Evolutionary conservation across 2,113 vertebrate species (phyloP).

Genomic region (Dinomys branickii): DNA sequence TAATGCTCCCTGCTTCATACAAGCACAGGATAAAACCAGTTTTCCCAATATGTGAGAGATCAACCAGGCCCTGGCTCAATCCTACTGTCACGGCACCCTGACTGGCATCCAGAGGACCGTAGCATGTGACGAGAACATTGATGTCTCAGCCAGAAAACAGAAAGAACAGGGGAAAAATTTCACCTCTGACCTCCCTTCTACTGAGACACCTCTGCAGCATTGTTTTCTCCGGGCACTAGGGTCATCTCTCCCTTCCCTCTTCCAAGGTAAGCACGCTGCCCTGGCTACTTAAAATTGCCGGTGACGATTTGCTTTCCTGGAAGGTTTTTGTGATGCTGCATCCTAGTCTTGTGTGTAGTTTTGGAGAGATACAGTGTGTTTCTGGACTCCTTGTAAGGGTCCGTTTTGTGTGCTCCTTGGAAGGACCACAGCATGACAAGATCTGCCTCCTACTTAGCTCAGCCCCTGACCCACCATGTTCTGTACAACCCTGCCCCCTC

Average conservation of each 20-base stretch:
- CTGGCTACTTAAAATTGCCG: not conserved
- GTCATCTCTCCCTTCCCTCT: not conserved
- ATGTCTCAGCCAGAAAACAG: not conserved
- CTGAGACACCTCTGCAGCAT: no score
- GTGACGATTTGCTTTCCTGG: not conserved
- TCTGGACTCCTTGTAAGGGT: not conserved
- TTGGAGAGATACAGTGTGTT: not conserved
- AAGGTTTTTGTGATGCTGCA: not conserved
- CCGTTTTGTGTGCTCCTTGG: not conserved
- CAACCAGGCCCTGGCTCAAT: not conserved
- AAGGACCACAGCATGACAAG: not conserved
- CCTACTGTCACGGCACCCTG: not conserved
- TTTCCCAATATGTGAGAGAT: not conserved
- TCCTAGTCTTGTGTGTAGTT: not conserved
- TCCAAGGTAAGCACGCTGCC: not conserved
- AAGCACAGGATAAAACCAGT: not conserved
- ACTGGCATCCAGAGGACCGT: not conserved
- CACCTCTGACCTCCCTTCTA: not conserved
- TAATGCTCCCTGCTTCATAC: not conserved
- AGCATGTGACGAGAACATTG: not conserved
- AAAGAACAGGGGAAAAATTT: not conserved
- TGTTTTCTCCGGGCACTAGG: not conserved
- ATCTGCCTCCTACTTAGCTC: slow-evolving; percentile 49
- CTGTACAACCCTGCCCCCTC: not conserved
- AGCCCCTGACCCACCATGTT: not conserved